Percentiles rank a stretch among this genome's conserved stretches.
phyloP scores from a whole-genome alignment of 2,797 vertebrate genomes.

The Rhinophrynus dorsalis region DNA sequence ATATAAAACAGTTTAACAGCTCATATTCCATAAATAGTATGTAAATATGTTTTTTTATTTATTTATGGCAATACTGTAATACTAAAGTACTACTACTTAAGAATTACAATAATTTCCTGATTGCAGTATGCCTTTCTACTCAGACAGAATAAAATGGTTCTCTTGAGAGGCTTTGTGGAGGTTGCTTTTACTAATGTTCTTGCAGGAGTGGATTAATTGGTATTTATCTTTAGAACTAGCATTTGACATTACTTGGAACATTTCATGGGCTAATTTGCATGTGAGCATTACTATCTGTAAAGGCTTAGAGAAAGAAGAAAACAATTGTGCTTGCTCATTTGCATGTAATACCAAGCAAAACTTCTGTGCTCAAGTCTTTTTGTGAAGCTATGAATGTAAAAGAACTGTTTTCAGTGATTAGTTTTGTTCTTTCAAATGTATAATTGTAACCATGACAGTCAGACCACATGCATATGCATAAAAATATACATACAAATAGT shows the following conservation, averaged over 20 bases:
- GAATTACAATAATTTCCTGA: constrained; percentile 40
- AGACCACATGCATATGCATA: constrained; percentile 16
- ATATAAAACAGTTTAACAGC: too few species aligned
- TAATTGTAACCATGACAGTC: constrained; percentile 4
- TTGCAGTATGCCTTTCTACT: constrained; percentile 34
- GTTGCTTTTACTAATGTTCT: constrained; percentile 38
- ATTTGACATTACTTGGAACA: constrained; percentile 43
- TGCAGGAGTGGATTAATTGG: constrained; percentile 42
- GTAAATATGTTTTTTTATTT: constrained; percentile 23
- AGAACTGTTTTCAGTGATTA: constrained; percentile 36
- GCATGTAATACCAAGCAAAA: constrained; percentile 40
- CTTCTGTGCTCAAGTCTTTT: constrained; percentile 22
- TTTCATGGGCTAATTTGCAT: constrained; percentile 43
- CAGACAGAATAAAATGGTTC: constrained; percentile 26
- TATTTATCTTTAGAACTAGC: constrained; percentile 43
- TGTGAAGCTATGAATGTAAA: constrained; percentile 47
- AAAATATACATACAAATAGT: background rate
- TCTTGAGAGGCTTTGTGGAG: constrained; percentile 41
- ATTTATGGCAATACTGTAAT: constrained; percentile 13
- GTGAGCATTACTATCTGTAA: constrained; percentile 34
- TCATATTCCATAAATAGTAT: constrained; percentile 20
- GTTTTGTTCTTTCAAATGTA: background rate
- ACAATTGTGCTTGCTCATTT: constrained; percentile 41
- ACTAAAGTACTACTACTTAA: constrained; percentile 17
- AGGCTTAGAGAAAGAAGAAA: constrained; percentile 21